Percentiles rank a stretch among this genome's conserved stretches.
Evolutionary conservation across 2,113 vertebrate genomes (phyloP).

Genomic region (Myiopsitta monachus): DNA sequence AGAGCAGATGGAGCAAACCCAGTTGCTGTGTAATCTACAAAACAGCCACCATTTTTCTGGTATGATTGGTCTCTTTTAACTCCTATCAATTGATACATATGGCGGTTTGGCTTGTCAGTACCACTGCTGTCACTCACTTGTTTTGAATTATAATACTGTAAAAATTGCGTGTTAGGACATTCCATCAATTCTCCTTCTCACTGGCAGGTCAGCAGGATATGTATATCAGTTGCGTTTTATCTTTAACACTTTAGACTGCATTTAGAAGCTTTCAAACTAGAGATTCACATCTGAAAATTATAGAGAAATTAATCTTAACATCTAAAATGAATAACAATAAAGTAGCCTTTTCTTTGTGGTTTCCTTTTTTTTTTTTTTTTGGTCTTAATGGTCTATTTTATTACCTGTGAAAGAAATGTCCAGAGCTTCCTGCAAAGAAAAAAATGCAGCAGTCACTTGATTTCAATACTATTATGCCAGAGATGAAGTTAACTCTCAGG

Average conservation of each 20-base stretch:
- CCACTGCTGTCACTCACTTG: not conserved
- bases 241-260: not conserved
- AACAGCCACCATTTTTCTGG: not conserved
- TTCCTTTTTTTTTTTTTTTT: not conserved
- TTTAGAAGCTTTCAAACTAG: not conserved
- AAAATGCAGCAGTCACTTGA: not conserved
- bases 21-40: not conserved
- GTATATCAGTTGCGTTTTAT: not conserved
- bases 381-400: not conserved
- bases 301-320: not conserved
- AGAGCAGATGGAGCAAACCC: not conserved
- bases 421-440: not conserved
- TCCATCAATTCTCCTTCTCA: not conserved
- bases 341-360: not conserved
- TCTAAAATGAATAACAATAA: not conserved
- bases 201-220: not conserved
- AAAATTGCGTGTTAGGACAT: not conserved
- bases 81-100: not conserved
- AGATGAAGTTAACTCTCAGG: not conserved
- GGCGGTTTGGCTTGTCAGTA: not conserved
- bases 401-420: not conserved
- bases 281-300: not conserved
- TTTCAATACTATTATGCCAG: not conserved
- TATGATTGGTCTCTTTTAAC: not conserved
- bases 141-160: not conserved